Evolutionary conservation across 1,140 invertebrate genomes (phyloP).

Genomic region (Tetragnatha versicolor): DNA sequence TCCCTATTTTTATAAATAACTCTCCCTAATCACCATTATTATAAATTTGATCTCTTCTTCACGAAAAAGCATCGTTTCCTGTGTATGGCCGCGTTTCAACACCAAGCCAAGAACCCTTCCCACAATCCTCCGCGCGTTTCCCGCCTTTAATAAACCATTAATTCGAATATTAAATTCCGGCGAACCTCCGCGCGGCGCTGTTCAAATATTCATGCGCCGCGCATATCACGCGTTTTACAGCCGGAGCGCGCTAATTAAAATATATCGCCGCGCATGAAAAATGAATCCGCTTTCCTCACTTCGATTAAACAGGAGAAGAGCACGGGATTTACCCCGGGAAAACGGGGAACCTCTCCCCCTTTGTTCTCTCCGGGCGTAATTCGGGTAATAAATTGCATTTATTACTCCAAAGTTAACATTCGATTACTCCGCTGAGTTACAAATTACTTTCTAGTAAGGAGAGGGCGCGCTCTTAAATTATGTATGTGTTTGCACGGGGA

Average conservation of each 20-base stretch:
- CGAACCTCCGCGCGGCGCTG: background rate
- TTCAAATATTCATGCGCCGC: slow-evolving; percentile 22
- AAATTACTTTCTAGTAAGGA: slow-evolving; percentile 29
- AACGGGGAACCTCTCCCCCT: background rate
- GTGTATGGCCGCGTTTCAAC: too few relatives aligned
- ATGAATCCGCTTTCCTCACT: slow-evolving; percentile 3
- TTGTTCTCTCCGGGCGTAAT: background rate
- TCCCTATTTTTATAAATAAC: too few relatives aligned
- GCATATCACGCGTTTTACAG: slow-evolving; percentile 19
- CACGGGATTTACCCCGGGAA: background rate
- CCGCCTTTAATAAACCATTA: slow-evolving; percentile 38
- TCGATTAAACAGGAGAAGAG: slow-evolving; percentile 1
- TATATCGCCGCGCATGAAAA: slow-evolving; percentile 34
- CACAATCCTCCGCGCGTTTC: background rate
- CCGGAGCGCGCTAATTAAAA: slow-evolving; percentile 26
- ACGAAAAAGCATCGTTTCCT: too few relatives aligned
- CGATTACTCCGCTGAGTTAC: slow-evolving; percentile 27
- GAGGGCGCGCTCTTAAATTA: slow-evolving; percentile 18
- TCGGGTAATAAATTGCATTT: slow-evolving; percentile 43
- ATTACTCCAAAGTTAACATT: slow-evolving; percentile 34
- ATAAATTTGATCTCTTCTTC: too few relatives aligned
- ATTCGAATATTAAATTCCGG: slow-evolving; percentile 37
- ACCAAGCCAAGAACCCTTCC: background rate
- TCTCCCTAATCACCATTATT: too few relatives aligned
- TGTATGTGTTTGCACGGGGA: background rate